phyloP scores from a whole-genome alignment of 2,888 invertebrate species.

The Anarsia innoxiella region DNA sequence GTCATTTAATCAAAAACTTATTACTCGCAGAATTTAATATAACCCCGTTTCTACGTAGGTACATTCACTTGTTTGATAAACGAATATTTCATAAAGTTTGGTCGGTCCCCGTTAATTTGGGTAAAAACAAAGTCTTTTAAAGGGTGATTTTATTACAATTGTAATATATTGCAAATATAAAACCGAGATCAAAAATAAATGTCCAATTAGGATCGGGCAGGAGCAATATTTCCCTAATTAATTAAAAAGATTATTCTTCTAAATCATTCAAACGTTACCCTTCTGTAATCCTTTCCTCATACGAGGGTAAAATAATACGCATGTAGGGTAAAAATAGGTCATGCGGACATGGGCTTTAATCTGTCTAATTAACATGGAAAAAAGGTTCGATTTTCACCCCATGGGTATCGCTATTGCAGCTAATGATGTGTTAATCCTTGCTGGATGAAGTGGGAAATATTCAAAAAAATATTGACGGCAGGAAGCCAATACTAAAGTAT shows the following conservation, averaged over 20 bases:
- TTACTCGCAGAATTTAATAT: too few species aligned
- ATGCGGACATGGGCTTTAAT: constrained; percentile 55
- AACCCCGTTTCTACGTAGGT: too few species aligned
- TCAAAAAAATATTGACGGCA: background rate
- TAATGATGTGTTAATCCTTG: constrained; percentile 65
- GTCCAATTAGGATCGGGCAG: constrained; percentile 43
- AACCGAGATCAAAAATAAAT: constrained; percentile 19
- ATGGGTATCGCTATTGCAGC: constrained; percentile 29
- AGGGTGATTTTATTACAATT: background rate
- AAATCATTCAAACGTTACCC: constrained; percentile 46
- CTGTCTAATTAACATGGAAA: constrained; percentile 68
- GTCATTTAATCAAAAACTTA: too few species aligned
- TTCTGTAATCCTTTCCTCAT: constrained; percentile 22
- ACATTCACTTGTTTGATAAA: too few species aligned
- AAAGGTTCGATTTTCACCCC: constrained; percentile 61
- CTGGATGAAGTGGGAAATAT: constrained; percentile 20
- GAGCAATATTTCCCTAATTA: constrained; percentile 60
- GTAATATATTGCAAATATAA: background rate
- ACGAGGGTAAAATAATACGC: constrained; percentile 39
- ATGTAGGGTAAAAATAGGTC: constrained; percentile 64
- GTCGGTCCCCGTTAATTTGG: too few species aligned
- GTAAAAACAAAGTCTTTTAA: too few species aligned
- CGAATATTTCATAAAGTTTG: too few species aligned
- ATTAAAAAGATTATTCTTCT: constrained; percentile 64
- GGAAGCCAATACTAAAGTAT: too few species aligned